These are phyloP conservation scores for Phylloscopus trochiloides DNA, from an alignment of 2,113 vertebrate species.

Conservation along the genomic window DNA sequence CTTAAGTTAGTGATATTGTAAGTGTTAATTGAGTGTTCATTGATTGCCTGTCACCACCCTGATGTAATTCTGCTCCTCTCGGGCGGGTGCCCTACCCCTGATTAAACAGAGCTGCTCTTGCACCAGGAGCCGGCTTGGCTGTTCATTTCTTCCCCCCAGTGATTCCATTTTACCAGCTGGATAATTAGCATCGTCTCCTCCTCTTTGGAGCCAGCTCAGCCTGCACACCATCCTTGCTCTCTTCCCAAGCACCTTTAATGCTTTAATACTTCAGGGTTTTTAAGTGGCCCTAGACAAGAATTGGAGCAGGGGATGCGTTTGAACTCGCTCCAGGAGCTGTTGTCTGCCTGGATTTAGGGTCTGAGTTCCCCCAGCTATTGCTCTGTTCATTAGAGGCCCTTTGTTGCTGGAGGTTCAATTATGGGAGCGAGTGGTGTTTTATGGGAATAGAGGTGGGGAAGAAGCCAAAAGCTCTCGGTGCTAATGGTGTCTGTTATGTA, in stretches of 20 bases:
- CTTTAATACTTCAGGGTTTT: conserved; percentile 3
- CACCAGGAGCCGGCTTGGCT: not conserved
- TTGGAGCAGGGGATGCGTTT: not conserved
- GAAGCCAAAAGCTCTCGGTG: not conserved
- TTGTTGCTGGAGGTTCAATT: not conserved
- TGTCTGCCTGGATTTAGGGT: conserved; percentile 12
- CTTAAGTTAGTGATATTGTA: conserved; percentile 62
- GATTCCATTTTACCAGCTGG: conserved; percentile 12
- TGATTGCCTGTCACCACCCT: conserved; percentile 56
- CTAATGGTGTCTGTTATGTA: not conserved
- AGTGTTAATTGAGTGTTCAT: conserved; percentile 69
- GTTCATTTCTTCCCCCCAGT: not conserved
- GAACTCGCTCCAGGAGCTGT: not conserved
- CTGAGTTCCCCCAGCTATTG: not conserved
- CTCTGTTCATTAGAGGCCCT: not conserved
- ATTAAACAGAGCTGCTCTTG: not conserved
- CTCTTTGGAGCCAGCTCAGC: conserved; percentile 14
- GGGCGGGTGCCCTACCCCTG: not conserved
- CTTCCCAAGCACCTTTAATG: not conserved
- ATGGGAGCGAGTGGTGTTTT: not conserved
- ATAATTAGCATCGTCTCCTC: conserved; percentile 32
- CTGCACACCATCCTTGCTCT: not conserved
- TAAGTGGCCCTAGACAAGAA: not conserved
- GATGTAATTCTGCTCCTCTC: conserved; percentile 43
- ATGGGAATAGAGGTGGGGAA: not conserved